Conservation (phyloP, 2,113 vertebrate genomes). For the Odocoileus virginianus region DNA sequence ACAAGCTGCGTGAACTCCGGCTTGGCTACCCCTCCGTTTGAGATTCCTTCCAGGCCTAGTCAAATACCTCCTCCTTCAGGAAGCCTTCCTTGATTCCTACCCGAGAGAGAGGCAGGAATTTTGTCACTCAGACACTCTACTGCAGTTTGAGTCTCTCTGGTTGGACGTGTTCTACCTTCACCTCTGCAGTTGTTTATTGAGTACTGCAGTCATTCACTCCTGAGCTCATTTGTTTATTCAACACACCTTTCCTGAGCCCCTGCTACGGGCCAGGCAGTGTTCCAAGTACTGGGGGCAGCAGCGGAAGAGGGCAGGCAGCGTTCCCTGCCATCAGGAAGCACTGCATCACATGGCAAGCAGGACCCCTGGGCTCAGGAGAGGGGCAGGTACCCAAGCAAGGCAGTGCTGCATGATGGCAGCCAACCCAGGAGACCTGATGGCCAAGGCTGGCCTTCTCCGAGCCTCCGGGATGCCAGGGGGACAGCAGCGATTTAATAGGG, state of each 20-base stretch:
- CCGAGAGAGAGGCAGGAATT: fast-evolving
- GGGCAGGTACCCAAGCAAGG: not conserved
- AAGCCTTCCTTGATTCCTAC: not conserved
- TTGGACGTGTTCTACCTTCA: fast-evolving
- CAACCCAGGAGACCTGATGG: fast-evolving
- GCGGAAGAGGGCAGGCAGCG: fast-evolving
- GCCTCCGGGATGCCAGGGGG: fast-evolving
- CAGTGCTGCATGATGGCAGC: fast-evolving
- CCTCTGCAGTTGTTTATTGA: fast-evolving
- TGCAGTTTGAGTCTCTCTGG: fast-evolving
- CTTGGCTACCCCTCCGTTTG: fast-evolving
- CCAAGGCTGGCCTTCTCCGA: not conserved
- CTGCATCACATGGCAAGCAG: fast-evolving
- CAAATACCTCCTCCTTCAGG: not conserved
- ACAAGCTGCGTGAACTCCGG: not conserved
- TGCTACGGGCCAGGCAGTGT: fast-evolving
- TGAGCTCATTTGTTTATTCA: not conserved
- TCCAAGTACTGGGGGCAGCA: not conserved
- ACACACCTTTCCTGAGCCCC: not conserved
- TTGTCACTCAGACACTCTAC: fast-evolving
- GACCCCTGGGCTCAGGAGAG: not conserved
- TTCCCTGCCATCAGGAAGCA: fast-evolving
- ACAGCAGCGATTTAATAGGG: fast-evolving
- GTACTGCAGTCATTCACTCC: fast-evolving
- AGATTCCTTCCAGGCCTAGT: not conserved